Evolutionary conservation across 1,140 invertebrate species (phyloP).

Genomic region (Triops longicaudatus): DNA sequence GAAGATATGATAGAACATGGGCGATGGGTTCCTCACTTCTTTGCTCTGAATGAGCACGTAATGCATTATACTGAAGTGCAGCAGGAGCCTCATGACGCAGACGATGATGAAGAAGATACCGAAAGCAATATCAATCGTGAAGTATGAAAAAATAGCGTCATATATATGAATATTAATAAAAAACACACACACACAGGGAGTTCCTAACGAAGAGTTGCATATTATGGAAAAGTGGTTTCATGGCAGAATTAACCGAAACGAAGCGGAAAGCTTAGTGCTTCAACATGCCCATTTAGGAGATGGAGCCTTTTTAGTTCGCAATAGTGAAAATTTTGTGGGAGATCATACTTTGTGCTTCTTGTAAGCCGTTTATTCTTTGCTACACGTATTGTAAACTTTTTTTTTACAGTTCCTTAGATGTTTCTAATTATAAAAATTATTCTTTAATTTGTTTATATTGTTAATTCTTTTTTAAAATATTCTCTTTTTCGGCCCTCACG

Average conservation of each 20-base stretch:
- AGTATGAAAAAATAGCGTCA: not conserved
- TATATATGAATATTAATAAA: not conserved
- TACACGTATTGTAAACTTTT: too few species aligned
- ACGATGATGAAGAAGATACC: constrained; percentile 47
- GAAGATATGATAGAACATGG: constrained; percentile 75
- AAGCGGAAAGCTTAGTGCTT: constrained; percentile 64
- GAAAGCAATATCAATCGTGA: constrained; percentile 33
- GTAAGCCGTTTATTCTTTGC: constrained; percentile 35
- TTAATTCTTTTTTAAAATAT: too few species aligned
- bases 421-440: too few species aligned
- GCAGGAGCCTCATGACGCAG: constrained; percentile 46
- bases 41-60: constrained; percentile 82
- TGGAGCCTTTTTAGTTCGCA: constrained; percentile 88
- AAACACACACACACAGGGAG: constrained; percentile 30
- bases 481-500: constrained; percentile 21
- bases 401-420: too few species aligned
- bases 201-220: constrained; percentile 69
- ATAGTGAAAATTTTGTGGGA: constrained; percentile 92
- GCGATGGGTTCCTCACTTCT: constrained; percentile 89
- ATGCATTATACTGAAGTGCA: constrained; percentile 72
- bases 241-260: constrained; percentile 64
- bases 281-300: constrained; percentile 75
- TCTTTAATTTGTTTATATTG: too few species aligned
- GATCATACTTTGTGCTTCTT: constrained; percentile 94
- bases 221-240: constrained; percentile 96